These are phyloP conservation scores for Palloptera scutellata DNA, from an alignment of 2,888 invertebrate species.

Conservation along the genomic window DNA sequence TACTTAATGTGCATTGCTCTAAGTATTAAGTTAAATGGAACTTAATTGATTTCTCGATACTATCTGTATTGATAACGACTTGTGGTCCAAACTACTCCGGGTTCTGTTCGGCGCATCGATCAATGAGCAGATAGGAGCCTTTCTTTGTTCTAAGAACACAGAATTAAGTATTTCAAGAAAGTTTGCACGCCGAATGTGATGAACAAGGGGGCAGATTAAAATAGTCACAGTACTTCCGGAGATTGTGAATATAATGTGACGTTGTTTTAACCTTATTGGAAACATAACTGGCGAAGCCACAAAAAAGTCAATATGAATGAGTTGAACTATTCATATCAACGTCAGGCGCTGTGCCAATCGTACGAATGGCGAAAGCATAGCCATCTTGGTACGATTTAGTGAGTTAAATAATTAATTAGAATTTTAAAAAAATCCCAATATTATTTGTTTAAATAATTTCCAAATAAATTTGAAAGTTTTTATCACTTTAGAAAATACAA, in stretches of 20 bases:
- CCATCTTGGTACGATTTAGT: slow-evolving; percentile 53
- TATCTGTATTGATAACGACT: background rate
- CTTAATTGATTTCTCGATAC: background rate
- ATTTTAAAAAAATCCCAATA: background rate
- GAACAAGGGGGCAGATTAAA: background rate
- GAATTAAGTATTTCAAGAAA: background rate
- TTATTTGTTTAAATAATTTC: background rate
- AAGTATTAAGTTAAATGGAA: background rate
- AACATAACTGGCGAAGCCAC: slow-evolving; percentile 12
- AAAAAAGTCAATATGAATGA: background rate
- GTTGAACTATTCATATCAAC: background rate
- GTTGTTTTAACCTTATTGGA: background rate
- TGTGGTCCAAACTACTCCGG: slow-evolving; percentile 5
- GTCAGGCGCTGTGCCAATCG: slow-evolving; percentile 51
- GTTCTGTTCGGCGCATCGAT: slow-evolving; percentile 1
- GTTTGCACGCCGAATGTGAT: background rate
- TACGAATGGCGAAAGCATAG: slow-evolving; percentile 55
- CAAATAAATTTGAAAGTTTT: slow-evolving; percentile 7
- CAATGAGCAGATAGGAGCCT: background rate
- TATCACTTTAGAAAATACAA: slow-evolving; percentile 7
- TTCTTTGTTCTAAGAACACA: background rate
- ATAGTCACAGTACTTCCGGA: slow-evolving; percentile 9
- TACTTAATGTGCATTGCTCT: background rate
- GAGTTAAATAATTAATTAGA: background rate
- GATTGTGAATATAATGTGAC: background rate